Conservation (phyloP, 2,888 invertebrate genomes). For the Mellilla xanthometata region DNA sequence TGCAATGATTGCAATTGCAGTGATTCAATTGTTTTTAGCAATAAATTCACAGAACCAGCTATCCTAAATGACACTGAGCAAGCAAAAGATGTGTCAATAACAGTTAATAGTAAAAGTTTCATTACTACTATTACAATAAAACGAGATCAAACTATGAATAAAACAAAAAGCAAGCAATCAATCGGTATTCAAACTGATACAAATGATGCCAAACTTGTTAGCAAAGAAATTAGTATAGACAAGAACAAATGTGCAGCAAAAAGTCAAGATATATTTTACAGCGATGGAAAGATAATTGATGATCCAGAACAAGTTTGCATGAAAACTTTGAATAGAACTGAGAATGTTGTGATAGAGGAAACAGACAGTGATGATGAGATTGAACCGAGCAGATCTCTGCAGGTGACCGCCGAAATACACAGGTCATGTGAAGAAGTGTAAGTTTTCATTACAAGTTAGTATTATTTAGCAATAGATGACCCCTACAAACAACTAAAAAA, state of each 20-base stretch:
- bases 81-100: constrained; percentile 47
- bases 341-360: constrained; percentile 50
- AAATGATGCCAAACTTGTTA: not conserved
- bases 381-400: constrained; percentile 38
- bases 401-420: constrained; percentile 60
- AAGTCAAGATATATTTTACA: constrained; percentile 41
- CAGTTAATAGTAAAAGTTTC: constrained; percentile 48
- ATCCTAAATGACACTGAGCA: constrained; percentile 7
- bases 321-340: constrained; percentile 16
- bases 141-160: constrained; percentile 29
- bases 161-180: constrained; percentile 32
- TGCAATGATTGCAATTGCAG: constrained; percentile 40
- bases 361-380: constrained; percentile 58
- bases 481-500: too few relatives aligned
- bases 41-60: too few relatives aligned
- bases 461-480: too few relatives aligned
- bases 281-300: constrained; percentile 6
- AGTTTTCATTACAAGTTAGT: too few relatives aligned
- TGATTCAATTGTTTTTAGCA: not conserved
- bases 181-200: constrained; percentile 54
- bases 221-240: constrained; percentile 7
- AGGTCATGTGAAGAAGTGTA: constrained; percentile 51
- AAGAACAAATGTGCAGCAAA: not conserved
- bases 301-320: not conserved
- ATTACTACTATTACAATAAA: constrained; percentile 49